Percentiles rank a stretch among this genome's conserved stretches.
Evolutionary conservation across 92 coral and sea anemone species (phyloP).

Genomic region (Desmophyllum pertusum): DNA sequence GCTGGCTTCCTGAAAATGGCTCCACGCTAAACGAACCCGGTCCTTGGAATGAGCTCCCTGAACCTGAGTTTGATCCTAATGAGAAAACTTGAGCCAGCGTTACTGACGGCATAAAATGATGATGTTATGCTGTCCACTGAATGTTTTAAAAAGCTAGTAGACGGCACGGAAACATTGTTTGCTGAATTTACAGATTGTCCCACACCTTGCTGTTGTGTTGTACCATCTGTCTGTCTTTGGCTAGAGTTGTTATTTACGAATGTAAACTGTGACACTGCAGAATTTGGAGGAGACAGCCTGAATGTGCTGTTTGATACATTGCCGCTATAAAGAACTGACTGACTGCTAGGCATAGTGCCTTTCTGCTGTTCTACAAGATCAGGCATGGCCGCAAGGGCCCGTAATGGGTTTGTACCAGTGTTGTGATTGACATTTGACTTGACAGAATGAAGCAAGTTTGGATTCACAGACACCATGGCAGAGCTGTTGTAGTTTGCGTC

Average conservation of each 20-base stretch:
- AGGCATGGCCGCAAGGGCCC: constrained; percentile 62
- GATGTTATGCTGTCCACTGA: constrained; percentile 88
- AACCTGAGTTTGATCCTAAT: neutral
- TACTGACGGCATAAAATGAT: constrained; percentile 58
- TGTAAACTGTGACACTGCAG: constrained; percentile 9
- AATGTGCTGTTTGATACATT: constrained; percentile 7
- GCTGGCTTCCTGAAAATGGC: constrained; percentile 40
- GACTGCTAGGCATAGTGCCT: constrained; percentile 24
- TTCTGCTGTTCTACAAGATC: constrained; percentile 61
- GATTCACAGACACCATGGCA: constrained; percentile 86
- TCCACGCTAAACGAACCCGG: constrained; percentile 39
- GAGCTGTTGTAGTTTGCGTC: constrained; percentile 71
- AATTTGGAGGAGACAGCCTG: constrained; percentile 3
- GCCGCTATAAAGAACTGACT: constrained; percentile 1
- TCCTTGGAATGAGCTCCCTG: neutral
- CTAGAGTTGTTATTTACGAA: neutral
- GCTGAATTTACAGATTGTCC: constrained; percentile 20
- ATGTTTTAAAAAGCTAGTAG: constrained; percentile 76
- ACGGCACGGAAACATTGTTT: constrained; percentile 33
- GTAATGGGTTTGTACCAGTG: constrained; percentile 44
- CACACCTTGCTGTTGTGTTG: constrained; percentile 3
- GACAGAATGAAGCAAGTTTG: constrained; percentile 75
- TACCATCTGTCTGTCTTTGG: constrained; percentile 17
- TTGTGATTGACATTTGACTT: constrained; percentile 48
- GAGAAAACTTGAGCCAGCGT: constrained; percentile 14